A percentile compares a stretch with the other conserved stretches of the same genome.
These are phyloP conservation scores for Phoenicopterus ruber DNA, from an alignment of 2,113 vertebrate genomes.

Conservation along the genomic window DNA sequence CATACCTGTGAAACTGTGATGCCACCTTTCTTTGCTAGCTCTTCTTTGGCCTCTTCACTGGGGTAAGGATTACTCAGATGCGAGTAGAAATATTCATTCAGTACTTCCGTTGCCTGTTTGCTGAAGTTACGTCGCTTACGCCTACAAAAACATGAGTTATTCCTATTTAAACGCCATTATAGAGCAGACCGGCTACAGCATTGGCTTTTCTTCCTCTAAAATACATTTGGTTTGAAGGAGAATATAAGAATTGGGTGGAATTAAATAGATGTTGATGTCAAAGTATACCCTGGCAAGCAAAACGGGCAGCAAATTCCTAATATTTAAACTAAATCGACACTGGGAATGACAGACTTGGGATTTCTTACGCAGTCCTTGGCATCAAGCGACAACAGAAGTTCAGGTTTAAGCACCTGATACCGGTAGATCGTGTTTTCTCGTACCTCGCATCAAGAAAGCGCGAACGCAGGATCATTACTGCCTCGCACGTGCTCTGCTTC, in stretches of 20 bases:
- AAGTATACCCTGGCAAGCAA: neutral
- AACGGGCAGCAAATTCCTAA: neutral
- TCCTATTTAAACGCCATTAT: neutral
- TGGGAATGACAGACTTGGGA: neutral
- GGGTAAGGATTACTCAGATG: slow-evolving; percentile 91
- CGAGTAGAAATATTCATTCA: slow-evolving; percentile 92
- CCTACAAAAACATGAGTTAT: slow-evolving; percentile 48
- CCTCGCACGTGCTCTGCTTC: slow-evolving; percentile 90
- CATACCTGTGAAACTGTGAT: slow-evolving; percentile 89
- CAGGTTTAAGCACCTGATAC: neutral
- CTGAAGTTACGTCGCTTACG: slow-evolving; percentile 88
- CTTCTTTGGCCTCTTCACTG: slow-evolving; percentile 91
- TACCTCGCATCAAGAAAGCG: slow-evolving; percentile 84
- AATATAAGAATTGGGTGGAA: neutral
- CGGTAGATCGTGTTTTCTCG: neutral
- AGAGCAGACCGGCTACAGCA: neutral
- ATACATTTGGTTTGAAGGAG: neutral
- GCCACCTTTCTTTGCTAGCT: slow-evolving; percentile 87
- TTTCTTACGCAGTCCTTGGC: rapidly evolving
- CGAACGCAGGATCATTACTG: slow-evolving; percentile 84
- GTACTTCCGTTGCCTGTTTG: slow-evolving; percentile 88
- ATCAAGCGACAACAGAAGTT: neutral
- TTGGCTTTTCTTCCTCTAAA: neutral
- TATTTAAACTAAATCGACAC: neutral
- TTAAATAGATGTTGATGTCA: neutral